Conservation (phyloP, 2,888 invertebrate species). For the Laothoe populi region DNA sequence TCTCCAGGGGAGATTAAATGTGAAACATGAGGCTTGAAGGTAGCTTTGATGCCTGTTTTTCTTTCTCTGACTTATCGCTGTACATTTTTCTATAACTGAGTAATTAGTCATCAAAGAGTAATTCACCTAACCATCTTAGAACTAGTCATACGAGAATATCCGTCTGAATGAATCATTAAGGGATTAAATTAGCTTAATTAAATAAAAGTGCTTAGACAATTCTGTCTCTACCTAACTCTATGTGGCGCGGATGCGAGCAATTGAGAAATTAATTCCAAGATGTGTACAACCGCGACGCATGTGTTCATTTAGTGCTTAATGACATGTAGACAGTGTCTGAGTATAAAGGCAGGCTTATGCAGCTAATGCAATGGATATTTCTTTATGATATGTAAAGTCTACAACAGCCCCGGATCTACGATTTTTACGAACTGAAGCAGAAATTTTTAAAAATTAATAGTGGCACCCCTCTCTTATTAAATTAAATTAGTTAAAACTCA, state of each 20-base stretch:
- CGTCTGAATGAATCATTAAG: slow-evolving; percentile 1
- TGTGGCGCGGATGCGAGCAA: slow-evolving; percentile 71
- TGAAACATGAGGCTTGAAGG: too few relatives aligned
- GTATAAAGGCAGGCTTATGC: slow-evolving; percentile 13
- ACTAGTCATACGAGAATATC: not conserved
- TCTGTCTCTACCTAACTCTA: slow-evolving; percentile 55
- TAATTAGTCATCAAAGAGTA: too few relatives aligned
- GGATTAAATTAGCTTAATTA: slow-evolving; percentile 22
- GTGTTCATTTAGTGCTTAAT: slow-evolving; percentile 31
- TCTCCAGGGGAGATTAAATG: too few relatives aligned
- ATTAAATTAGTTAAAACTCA: too few relatives aligned
- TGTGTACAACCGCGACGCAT: slow-evolving; percentile 41
- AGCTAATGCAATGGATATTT: slow-evolving; percentile 1
- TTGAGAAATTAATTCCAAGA: slow-evolving; percentile 73
- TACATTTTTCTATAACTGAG: not conserved
- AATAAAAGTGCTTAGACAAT: slow-evolving; percentile 42
- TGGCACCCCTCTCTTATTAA: too few relatives aligned
- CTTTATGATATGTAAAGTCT: slow-evolving; percentile 1
- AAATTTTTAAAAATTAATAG: too few relatives aligned
- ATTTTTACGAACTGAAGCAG: too few relatives aligned
- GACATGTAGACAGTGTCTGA: slow-evolving; percentile 24
- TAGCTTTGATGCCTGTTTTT: too few relatives aligned
- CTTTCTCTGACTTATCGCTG: too few relatives aligned
- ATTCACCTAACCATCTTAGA: too few relatives aligned
- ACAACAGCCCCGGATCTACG: too few relatives aligned